A percentile compares a stretch with the other conserved stretches of the same genome.
Evolutionary conservation across 2,113 vertebrate species (phyloP).

Genomic region (Xenus cinereus): DNA sequence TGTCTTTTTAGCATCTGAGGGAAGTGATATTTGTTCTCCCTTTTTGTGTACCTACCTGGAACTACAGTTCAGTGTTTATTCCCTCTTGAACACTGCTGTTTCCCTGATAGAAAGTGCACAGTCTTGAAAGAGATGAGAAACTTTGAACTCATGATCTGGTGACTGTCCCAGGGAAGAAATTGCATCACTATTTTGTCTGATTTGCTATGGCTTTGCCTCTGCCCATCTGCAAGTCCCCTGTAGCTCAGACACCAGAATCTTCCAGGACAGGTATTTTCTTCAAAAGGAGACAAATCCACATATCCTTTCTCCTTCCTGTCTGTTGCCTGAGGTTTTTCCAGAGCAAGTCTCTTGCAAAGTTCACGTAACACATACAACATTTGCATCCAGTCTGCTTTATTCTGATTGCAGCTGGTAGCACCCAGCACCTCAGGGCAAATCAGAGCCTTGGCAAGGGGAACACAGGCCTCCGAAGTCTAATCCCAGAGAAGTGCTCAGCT

Average conservation of each 20-base stretch:
- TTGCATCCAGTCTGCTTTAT: too few relatives aligned
- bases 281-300: not conserved
- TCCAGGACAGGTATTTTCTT: not conserved
- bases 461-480: not conserved
- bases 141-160: not conserved
- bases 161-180: not conserved
- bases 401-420: not conserved
- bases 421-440: not conserved
- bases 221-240: rapidly evolving
- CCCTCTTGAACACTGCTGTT: not conserved
- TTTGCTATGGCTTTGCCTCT: not conserved
- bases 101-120: not conserved
- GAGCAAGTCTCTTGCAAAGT: not conserved
- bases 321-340: not conserved
- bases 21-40: not conserved
- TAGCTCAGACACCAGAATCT: not conserved
- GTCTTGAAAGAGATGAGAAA: not conserved
- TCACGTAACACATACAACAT: not conserved
- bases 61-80: not conserved
- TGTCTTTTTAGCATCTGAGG: not conserved
- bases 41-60: not conserved
- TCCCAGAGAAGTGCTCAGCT: not conserved
- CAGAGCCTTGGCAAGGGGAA: not conserved
- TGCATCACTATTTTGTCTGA: not conserved
- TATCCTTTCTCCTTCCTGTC: not conserved